Evolutionary conservation across 2,797 vertebrate genomes (phyloP), one percentile per base, ranked within the genome.

Genomic region (Characodon lateralis): DNA sequence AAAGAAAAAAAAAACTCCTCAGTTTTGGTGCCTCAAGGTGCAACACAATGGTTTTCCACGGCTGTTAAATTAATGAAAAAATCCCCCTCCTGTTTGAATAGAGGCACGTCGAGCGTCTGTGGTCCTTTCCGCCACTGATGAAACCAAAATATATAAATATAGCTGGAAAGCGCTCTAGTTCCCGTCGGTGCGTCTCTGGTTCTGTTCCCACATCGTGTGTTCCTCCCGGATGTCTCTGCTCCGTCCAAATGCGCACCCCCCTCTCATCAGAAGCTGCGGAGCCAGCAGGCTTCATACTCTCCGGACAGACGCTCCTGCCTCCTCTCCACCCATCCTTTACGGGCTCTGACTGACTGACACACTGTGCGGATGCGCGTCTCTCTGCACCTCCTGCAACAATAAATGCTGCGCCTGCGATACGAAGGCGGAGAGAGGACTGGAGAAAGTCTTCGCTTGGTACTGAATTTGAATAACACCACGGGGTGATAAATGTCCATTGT

Each of bases 401-500:
- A 95, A 96, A 95, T 95, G 95, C 95, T 95, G 96, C 96, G 96
- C 94, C 96, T 94, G 93, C 95, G 96, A 94, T 94, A 95, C 93
- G 63, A 85, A 92, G 94, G 95, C 93, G 94, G 83, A 91, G 89
- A 88, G 89, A 86, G 86, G 89, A 97, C 96, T 97, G 96, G 97
- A 95, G 96, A 96, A 96, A 96, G 95, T 96, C 96, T 96, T 97
- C 96, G 97, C 97, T 97, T 98, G 98, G 97, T 98, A 98, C 98
- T 97, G 97, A 96, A 97, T 98, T 97, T 98, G 97, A 99, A 99
- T 99, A 98, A 98, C 97, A 97, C 97, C 97, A 97, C 96, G 95
- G 97, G 97, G 97, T 98, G 97, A 99, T 98, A 97, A 98, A 99
- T 98, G 97, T 96, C 97, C 97, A 99, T 99, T 99, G 98, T 99